phyloP scores from a whole-genome alignment of 2,113 vertebrate genomes.

The Cervus canadensis region DNA sequence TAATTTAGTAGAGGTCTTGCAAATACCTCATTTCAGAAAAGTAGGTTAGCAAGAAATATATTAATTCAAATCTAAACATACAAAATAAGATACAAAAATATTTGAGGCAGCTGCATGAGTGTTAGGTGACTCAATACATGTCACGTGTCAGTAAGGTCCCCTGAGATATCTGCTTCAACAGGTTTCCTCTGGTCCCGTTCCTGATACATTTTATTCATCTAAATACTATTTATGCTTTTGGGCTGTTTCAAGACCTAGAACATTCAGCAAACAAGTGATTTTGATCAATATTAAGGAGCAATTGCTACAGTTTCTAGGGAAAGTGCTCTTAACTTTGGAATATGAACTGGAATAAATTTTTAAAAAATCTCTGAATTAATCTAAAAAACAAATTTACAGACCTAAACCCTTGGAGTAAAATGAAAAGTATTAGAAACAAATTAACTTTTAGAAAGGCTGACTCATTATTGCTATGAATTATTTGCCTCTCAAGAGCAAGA shows the following conservation, averaged over 20 bases:
- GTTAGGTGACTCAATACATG: background rate
- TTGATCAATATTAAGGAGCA: background rate
- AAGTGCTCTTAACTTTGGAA: background rate
- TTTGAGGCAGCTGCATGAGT: background rate
- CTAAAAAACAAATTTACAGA: conserved; percentile 10
- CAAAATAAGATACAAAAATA: background rate
- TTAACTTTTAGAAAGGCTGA: background rate
- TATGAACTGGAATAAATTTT: background rate
- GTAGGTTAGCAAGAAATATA: background rate
- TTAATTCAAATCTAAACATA: background rate
- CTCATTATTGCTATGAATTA: background rate
- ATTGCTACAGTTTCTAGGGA: background rate
- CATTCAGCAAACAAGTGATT: background rate
- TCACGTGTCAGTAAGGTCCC: background rate
- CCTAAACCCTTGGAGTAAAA: background rate
- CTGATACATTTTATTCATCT: background rate
- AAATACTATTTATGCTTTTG: background rate
- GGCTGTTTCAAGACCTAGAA: background rate
- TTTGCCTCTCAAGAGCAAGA: background rate
- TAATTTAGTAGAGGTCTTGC: background rate
- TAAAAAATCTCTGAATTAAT: background rate
- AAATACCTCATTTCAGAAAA: conserved; percentile 28
- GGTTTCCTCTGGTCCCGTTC: background rate
- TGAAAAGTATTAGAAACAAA: background rate
- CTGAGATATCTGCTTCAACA: background rate